phyloP scores from a whole-genome alignment of 2,888 invertebrate species.

The Crocallis elinguaria region DNA sequence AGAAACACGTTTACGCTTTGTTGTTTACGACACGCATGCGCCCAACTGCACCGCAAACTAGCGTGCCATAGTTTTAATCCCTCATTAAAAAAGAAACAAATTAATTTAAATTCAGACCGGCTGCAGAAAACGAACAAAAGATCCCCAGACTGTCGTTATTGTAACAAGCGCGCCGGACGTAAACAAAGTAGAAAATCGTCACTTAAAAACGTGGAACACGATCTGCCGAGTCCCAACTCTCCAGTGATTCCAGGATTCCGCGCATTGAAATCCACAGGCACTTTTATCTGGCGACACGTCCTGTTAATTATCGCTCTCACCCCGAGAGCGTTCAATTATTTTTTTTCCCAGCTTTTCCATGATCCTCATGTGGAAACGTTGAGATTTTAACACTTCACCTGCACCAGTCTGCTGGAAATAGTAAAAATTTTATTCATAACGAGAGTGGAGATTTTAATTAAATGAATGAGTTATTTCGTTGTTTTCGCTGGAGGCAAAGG shows the following conservation, averaged over 20 bases:
- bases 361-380: conserved; percentile 79
- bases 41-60: conserved; percentile 21
- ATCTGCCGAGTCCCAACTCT: conserved; percentile 55
- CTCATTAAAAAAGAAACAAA: conserved; percentile 51
- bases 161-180: conserved; percentile 59
- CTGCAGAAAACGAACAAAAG: conserved; percentile 45
- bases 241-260: conserved; percentile 63
- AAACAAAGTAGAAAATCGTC: conserved; percentile 73
- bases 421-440: conserved; percentile 68
- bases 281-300: conserved; percentile 82
- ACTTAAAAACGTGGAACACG: conserved; percentile 69
- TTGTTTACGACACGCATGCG: conserved; percentile 25
- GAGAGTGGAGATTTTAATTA: conserved; percentile 75
- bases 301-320: conserved; percentile 83
- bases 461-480: conserved; percentile 72
- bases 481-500: conserved; percentile 42
- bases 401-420: conserved; percentile 75
- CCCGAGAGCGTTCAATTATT: conserved; percentile 80
- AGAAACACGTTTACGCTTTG: conserved; percentile 5
- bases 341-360: conserved; percentile 74
- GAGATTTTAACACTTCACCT: conserved; percentile 84
- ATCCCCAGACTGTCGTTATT: conserved; percentile 51
- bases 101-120: conserved; percentile 60
- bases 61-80: conserved; percentile 31
- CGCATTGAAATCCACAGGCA: conserved; percentile 76